Evolutionary conservation across 2,888 invertebrate species (phyloP).

Genomic region (Drosophila meridionalis): DNA sequence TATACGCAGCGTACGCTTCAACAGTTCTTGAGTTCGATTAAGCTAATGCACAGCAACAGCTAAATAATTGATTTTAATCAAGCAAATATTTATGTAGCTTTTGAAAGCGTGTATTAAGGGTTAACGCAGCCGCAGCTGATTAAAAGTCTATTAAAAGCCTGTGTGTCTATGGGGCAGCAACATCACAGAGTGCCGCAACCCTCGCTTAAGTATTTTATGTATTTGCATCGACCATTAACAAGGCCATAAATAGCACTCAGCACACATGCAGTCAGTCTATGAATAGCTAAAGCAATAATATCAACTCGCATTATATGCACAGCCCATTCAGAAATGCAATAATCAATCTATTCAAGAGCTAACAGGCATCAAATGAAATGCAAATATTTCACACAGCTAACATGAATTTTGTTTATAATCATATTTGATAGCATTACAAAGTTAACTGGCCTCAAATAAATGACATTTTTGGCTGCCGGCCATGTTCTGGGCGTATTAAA

Average conservation of each 20-base stretch:
- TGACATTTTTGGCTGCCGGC: slow-evolving; percentile 24
- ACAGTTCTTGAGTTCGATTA: neutral
- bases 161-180: neutral
- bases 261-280: slow-evolving; percentile 7
- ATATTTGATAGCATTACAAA: slow-evolving; percentile 42
- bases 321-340: slow-evolving; percentile 1
- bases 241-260: slow-evolving; percentile 32
- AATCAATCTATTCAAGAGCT: slow-evolving; percentile 14
- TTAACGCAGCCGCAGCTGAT: neutral
- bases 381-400: slow-evolving; percentile 1
- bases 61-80: neutral
- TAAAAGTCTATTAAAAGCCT: slow-evolving; percentile 2
- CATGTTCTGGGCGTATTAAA: slow-evolving; percentile 41
- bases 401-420: slow-evolving; percentile 31
- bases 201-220: neutral
- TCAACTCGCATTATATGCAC: slow-evolving; percentile 13
- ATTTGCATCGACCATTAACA: neutral
- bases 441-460: slow-evolving; percentile 42
- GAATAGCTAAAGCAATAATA: slow-evolving; percentile 8
- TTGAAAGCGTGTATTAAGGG: neutral
- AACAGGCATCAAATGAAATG: slow-evolving; percentile 20
- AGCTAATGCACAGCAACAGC: neutral
- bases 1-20: neutral
- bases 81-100: neutral
- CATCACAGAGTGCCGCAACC: neutral